Base-by-base conservation (phyloP, 2,797 vertebrate genomes). In the Spinus pinus region DNA sequence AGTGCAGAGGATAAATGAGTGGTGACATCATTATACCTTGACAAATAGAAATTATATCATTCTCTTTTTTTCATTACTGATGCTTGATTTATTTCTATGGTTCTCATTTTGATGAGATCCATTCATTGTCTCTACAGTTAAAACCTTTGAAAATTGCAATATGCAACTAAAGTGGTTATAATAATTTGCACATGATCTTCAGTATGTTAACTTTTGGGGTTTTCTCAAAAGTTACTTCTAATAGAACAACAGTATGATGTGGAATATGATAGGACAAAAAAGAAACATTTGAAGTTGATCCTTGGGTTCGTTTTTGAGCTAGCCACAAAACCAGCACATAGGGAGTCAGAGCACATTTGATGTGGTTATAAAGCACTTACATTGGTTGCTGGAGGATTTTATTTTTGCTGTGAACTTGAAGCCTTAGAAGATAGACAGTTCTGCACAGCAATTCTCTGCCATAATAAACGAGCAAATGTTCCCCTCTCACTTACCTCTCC, bases 21-120 rank as follows among this genome's bases (percentile, higher is more conserved):
- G 88, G 95, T 98, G 98, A 98, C 97, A 98, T 98, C 98, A 98
- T 98, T 97, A 97, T 94, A 97, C 79, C 93, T 97, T 98, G 97
- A 97, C 97, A 98, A 98, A 98, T 66, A 97, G 94, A 97, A 98
- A 97, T 97, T 97, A 93, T 97, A 96, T 95, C 60, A 93, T 96
- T 93, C 90, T 89, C 81, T 84, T 93, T 80, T 96, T 96, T 98
- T 98, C 97, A 96, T 98, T 97, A 97, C 91, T 69, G 86, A 94
- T 80, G 74, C 75, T 90, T 98, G 96, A 97, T 97, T 97, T 98
- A 97, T 97, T 97, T 97, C 86, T 65, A 51, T 82, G 85, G 93
- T 92, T 97, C 97, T 96, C 93, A 94, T 97, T 98, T 97, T 97
- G 93, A 81, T 96, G 96, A 97, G 93, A 73, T 88, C 87, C 93